Conservation (phyloP, 1,140 invertebrate species). For the Sinonovacula constricta region DNA sequence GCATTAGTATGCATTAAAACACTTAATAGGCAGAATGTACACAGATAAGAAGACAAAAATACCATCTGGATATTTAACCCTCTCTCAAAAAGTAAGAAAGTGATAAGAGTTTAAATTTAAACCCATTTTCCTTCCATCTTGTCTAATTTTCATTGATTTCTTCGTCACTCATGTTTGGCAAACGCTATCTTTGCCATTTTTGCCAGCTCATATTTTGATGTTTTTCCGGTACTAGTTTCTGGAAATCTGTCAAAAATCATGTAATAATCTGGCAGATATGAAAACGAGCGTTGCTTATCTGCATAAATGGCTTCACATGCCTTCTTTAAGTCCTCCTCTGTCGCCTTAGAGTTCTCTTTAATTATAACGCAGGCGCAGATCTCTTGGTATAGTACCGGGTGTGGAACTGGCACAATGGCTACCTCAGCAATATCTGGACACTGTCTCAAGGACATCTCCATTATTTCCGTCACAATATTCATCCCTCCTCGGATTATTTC, state of each 20-base stretch:
- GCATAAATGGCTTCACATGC: not conserved
- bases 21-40: too few relatives aligned
- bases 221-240: constrained; percentile 5
- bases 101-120: too few relatives aligned
- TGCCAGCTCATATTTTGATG: not conserved
- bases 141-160: too few relatives aligned
- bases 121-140: too few relatives aligned
- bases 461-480: constrained; percentile 30
- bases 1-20: too few relatives aligned
- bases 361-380: constrained; percentile 17
- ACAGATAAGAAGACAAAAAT: too few relatives aligned
- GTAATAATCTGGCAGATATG: constrained; percentile 9
- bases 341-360: not conserved
- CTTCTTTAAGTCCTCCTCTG: not conserved
- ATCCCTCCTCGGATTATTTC: constrained; percentile 38
- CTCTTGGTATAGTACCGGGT: constrained; percentile 19
- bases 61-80: too few relatives aligned
- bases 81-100: too few relatives aligned
- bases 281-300: not conserved
- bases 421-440: constrained; percentile 16
- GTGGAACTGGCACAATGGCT: constrained; percentile 32
- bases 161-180: too few relatives aligned
- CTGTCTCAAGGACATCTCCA: constrained; percentile 15
- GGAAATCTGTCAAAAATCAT: constrained; percentile 24
- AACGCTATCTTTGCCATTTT: not conserved